A percentile compares a stretch with the other conserved stretches of the same genome.
phyloP scores from a whole-genome alignment of 92 coral and sea anemone species.

The Palythoa caribaeorum region DNA sequence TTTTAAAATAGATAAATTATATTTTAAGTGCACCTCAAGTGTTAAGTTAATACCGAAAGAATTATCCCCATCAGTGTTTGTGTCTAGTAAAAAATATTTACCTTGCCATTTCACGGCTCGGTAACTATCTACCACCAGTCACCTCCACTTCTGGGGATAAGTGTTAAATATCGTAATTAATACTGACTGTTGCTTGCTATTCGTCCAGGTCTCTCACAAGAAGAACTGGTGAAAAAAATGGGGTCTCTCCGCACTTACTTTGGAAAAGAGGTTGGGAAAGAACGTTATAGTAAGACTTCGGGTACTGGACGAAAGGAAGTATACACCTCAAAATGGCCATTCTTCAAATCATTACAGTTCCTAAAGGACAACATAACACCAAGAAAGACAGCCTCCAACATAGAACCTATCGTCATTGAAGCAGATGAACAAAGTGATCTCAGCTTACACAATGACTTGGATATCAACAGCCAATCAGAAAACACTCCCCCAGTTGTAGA shows the following conservation, averaged over 20 bases:
- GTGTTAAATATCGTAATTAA: not conserved
- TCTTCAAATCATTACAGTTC: conserved; percentile 34
- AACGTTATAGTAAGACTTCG: conserved; percentile 43
- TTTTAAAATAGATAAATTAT: too few species aligned
- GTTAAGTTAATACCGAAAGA: not conserved
- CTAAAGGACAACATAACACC: conserved; percentile 70
- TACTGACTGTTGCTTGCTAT: not conserved
- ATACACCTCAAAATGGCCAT: conserved; percentile 65
- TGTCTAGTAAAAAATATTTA: too few species aligned
- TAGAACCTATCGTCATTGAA: not conserved
- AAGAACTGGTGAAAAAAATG: conserved; percentile 64
- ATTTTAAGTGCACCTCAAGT: not conserved
- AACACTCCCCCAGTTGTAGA: not conserved
- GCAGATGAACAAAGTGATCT: not conserved
- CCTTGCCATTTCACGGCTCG: too few species aligned
- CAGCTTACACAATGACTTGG: not conserved
- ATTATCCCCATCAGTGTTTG: not conserved
- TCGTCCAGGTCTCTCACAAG: conserved; percentile 56
- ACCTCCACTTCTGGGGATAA: too few species aligned
- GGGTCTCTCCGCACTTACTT: conserved; percentile 62
- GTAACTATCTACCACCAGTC: too few species aligned
- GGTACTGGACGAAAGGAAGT: conserved; percentile 69
- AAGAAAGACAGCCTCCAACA: conserved; percentile 49
- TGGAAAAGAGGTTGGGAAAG: conserved; percentile 81
- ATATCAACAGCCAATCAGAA: not conserved